These are phyloP conservation scores for Aphidius colemani DNA, from an alignment of 2,888 invertebrate genomes.

Conservation along the genomic window DNA sequence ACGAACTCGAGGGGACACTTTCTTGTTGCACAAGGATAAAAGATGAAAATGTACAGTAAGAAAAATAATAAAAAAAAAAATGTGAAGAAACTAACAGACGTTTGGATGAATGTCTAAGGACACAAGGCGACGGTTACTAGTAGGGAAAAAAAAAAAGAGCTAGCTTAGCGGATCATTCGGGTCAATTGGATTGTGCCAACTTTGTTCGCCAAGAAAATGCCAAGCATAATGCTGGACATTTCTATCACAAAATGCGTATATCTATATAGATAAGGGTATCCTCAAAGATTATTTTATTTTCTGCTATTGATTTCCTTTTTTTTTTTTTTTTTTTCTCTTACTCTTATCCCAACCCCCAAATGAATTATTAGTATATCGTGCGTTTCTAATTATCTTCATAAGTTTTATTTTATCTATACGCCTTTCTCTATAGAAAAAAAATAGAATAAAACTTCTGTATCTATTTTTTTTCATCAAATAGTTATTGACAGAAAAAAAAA, in stretches of 20 bases:
- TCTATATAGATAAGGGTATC: no score
- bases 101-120: background rate
- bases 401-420: no score
- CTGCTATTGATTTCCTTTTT: no score
- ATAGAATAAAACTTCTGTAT: no score
- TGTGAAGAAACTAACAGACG: no score
- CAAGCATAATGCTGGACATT: constrained; percentile 29
- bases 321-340: background rate
- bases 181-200: constrained; percentile 50
- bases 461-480: no score
- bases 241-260: background rate
- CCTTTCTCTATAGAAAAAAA: no score
- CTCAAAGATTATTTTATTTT: no score
- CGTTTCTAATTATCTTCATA: no score
- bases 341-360: background rate
- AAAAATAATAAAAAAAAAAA: no score
- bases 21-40: constrained; percentile 19
- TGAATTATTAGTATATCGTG: no score
- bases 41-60: background rate
- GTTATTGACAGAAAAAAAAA: no score
- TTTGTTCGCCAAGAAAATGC: constrained; percentile 35
- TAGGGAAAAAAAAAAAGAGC: constrained; percentile 23
- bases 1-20: constrained; percentile 19
- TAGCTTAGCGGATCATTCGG: constrained; percentile 36
- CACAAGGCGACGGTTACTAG: background rate